A percentile compares a stretch with the other conserved stretches of the same genome.
Conservation (phyloP, 2,113 vertebrate genomes). For the Gadus macrocephalus region DNA sequence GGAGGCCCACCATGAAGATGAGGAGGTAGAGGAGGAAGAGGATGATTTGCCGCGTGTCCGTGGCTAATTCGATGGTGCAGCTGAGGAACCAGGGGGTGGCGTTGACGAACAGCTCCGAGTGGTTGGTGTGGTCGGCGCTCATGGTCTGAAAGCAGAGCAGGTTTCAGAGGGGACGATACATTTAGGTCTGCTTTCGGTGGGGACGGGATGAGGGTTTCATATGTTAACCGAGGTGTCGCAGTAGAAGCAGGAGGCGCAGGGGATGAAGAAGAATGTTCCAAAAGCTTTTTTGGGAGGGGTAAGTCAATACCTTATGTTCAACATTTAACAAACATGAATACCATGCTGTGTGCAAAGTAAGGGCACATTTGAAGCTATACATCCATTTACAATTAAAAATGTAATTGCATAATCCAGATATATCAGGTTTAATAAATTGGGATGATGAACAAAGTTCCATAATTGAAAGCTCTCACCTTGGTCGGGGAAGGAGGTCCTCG, state of each 20-base stretch:
- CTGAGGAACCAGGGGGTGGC: constrained; percentile 72
- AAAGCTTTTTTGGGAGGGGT: constrained; percentile 4
- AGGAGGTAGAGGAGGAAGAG: constrained; percentile 86
- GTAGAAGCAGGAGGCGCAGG: constrained; percentile 16
- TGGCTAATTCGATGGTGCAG: constrained; percentile 73
- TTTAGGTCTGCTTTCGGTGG: constrained; percentile 16
- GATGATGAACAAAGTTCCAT: too few species aligned
- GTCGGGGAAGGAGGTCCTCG: too few species aligned
- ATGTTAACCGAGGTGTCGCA: constrained; percentile 35
- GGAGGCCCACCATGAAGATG: constrained; percentile 85
- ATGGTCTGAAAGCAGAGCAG: constrained; percentile 44
- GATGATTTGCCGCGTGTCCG: constrained; percentile 67
- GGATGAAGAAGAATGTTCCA: background rate
- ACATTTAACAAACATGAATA: too few species aligned
- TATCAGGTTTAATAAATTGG: too few species aligned
- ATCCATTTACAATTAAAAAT: too few species aligned
- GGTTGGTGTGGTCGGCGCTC: constrained; percentile 64
- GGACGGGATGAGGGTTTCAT: background rate
- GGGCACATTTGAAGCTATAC: too few species aligned
- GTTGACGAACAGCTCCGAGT: constrained; percentile 37
- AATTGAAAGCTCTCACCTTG: too few species aligned
- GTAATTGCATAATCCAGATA: too few species aligned
- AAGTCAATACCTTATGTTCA: background rate
- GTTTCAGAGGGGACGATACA: constrained; percentile 4
- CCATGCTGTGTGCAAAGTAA: too few species aligned